Evolutionary conservation across 2,113 vertebrate species (phyloP).

Genomic region (Condylura cristata): DNA sequence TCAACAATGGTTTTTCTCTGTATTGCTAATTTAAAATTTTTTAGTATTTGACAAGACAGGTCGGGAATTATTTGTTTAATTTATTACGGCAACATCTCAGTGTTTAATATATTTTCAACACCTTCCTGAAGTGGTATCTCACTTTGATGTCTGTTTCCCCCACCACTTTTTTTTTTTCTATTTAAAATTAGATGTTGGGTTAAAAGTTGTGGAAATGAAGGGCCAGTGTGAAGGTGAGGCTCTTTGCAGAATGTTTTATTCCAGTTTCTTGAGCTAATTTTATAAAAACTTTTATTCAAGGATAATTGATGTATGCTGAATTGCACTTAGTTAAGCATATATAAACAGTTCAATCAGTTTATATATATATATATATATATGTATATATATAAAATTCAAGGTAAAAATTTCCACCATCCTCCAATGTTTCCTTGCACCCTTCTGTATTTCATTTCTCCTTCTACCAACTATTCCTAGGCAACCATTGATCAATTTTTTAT

Average conservation of each 20-base stretch:
- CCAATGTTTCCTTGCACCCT: neutral
- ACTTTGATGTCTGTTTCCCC: neutral
- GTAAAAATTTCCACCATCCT: neutral
- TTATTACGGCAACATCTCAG: slow-evolving; percentile 23
- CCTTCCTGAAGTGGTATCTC: slow-evolving; percentile 33
- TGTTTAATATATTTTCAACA: slow-evolving; percentile 36
- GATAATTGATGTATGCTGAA: neutral
- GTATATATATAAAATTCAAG: neutral
- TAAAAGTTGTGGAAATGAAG: neutral
- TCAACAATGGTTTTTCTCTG: neutral
- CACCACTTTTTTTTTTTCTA: neutral
- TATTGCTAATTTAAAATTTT: slow-evolving; percentile 45
- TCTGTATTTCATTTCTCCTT: neutral
- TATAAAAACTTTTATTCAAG: neutral
- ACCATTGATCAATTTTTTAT: neutral
- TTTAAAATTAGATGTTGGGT: slow-evolving; percentile 50
- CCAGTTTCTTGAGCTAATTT: neutral
- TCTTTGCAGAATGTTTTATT: neutral
- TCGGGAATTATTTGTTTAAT: slow-evolving; percentile 22
- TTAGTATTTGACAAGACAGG: slow-evolving; percentile 2
- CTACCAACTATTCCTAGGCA: neutral
- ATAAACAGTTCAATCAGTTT: neutral
- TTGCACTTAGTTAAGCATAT: neutral
- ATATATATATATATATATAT: neutral
- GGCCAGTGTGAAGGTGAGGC: neutral